phyloP scores from a whole-genome alignment of 2,113 vertebrate genomes.

The Gymnorhina tibicen region DNA sequence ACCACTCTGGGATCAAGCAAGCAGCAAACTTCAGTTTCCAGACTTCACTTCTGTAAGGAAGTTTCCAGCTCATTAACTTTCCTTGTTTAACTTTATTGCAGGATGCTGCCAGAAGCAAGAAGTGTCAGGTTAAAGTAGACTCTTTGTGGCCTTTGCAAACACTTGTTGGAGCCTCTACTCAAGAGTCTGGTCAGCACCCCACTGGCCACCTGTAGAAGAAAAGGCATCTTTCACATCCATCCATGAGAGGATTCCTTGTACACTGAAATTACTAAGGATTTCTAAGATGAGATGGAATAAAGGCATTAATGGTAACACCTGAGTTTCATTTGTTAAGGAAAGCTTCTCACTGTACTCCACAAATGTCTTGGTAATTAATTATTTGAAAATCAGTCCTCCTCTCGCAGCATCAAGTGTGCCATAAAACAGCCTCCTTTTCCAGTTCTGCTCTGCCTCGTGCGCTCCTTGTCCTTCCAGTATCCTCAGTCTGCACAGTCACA shows the following conservation, averaged over 20 bases:
- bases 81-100: constrained; percentile 8
- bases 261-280: not conserved
- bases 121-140: not conserved
- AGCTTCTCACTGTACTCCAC: not conserved
- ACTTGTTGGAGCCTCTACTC: not conserved
- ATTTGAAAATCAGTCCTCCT: not conserved
- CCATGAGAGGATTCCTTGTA: not conserved
- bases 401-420: fast-evolving
- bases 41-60: constrained; percentile 15
- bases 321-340: not conserved
- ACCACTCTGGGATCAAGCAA: not conserved
- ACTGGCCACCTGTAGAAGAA: not conserved
- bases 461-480: not conserved
- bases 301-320: not conserved
- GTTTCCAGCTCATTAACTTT: constrained; percentile 6
- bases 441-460: not conserved
- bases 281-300: not conserved
- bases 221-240: not conserved
- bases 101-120: not conserved
- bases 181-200: not conserved
- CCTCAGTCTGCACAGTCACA: not conserved
- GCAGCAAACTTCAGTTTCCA: not conserved
- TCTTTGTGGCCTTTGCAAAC: not conserved
- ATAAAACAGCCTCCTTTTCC: not conserved
- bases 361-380: not conserved